Percentiles rank a stretch among this genome's conserved stretches.
phyloP scores from a whole-genome alignment of 2,113 vertebrate genomes.

The Platanista minor region DNA sequence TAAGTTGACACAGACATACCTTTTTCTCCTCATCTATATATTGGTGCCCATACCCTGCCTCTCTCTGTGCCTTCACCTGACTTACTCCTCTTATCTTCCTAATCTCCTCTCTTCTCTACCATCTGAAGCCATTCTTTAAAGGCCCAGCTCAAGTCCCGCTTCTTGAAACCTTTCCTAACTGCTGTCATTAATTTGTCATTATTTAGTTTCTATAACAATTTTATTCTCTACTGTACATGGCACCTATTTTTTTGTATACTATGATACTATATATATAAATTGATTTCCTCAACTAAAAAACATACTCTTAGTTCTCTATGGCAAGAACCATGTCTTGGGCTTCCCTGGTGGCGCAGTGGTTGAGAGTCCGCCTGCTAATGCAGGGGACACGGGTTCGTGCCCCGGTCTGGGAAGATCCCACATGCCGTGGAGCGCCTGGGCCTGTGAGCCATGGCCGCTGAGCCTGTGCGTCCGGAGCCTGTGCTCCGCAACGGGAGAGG shows the following conservation, averaged over 20 bases:
- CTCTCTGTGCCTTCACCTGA: not conserved
- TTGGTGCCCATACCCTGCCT: not conserved
- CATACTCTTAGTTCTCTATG: conserved; percentile 12
- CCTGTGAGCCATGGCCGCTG: too few relatives aligned
- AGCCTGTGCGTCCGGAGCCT: too few relatives aligned
- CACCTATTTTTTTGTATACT: not conserved
- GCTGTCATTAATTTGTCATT: conserved; percentile 2
- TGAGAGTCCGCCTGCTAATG: too few relatives aligned
- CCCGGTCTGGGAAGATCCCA: too few relatives aligned
- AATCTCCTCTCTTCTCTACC: not conserved
- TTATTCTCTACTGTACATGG: not conserved
- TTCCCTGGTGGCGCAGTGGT: too few relatives aligned
- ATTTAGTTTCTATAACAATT: conserved; percentile 5
- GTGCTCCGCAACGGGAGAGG: too few relatives aligned
- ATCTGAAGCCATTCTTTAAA: conserved; percentile 28
- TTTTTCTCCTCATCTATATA: not conserved
- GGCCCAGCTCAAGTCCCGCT: not conserved
- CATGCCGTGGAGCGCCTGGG: too few relatives aligned
- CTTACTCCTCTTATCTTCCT: not conserved
- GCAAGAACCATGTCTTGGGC: not conserved
- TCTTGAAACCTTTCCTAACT: conserved; percentile 44
- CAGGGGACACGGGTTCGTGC: too few relatives aligned
- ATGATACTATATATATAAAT: not conserved
- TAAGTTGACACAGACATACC: not conserved
- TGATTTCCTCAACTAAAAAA: conserved; percentile 31